Evolutionary conservation across 2,888 invertebrate genomes (phyloP).

Genomic region (Galerucella nymphaeae): DNA sequence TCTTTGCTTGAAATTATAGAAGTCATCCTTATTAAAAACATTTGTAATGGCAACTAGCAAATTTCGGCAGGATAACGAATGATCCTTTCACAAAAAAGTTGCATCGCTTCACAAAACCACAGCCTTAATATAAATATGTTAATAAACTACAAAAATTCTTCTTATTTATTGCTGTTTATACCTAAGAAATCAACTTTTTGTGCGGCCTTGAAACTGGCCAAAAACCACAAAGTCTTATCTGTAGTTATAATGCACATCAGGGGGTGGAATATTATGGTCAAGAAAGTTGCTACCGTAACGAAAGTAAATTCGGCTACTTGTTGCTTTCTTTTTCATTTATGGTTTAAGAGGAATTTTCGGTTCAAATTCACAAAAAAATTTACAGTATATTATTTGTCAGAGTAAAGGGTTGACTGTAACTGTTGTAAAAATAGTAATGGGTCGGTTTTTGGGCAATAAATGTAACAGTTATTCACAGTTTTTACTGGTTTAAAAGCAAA

Average conservation of each 20-base stretch:
- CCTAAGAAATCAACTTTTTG: not conserved
- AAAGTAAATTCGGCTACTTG: slow-evolving; percentile 11
- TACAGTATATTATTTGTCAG: not conserved
- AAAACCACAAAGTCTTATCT: slow-evolving; percentile 24
- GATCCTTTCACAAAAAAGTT: too few relatives aligned
- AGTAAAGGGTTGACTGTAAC: slow-evolving; percentile 1
- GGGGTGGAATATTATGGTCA: slow-evolving; percentile 18
- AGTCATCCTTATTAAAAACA: too few relatives aligned
- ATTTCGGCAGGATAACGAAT: too few relatives aligned
- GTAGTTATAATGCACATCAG: slow-evolving; percentile 15
- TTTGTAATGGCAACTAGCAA: too few relatives aligned
- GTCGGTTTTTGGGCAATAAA: slow-evolving; percentile 1
- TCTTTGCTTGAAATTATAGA: too few relatives aligned
- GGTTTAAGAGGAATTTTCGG: not conserved
- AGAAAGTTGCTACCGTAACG: slow-evolving; percentile 18
- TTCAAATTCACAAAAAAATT: not conserved
- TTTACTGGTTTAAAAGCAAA: not conserved
- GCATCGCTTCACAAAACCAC: too few relatives aligned
- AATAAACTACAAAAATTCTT: too few relatives aligned
- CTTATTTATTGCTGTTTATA: too few relatives aligned
- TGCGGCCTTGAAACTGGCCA: slow-evolving; percentile 2
- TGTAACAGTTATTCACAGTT: not conserved
- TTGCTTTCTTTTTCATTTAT: slow-evolving; percentile 9
- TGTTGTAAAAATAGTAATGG: not conserved
- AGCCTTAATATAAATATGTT: too few relatives aligned